Evolutionary conservation across 1,140 invertebrate genomes (phyloP).

Genomic region (Diorhabda sublineata): DNA sequence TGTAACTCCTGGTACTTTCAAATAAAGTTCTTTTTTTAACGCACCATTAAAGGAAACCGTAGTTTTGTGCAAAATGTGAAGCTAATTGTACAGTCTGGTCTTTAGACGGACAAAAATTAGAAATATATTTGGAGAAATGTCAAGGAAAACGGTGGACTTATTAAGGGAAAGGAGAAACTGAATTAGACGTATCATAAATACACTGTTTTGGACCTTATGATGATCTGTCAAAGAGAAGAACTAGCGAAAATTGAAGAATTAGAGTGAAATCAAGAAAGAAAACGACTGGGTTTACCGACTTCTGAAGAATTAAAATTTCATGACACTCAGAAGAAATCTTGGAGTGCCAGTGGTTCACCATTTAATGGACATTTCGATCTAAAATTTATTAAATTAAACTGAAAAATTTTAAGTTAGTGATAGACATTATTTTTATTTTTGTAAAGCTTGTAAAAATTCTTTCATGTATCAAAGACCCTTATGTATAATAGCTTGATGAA

Average conservation of each 20-base stretch:
- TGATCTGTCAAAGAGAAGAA: constrained; percentile 70
- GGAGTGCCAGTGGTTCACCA: constrained; percentile 80
- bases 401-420: background rate
- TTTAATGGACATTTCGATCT: constrained; percentile 81
- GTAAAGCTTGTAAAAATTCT: too few species aligned
- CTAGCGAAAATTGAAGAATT: constrained; percentile 80
- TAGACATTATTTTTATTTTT: background rate
- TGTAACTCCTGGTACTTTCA: too few species aligned
- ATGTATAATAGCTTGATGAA: too few species aligned
- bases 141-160: constrained; percentile 82
- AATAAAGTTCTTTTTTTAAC: too few species aligned
- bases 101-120: constrained; percentile 63
- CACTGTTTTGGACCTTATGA: constrained; percentile 74
- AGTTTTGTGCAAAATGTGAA: constrained; percentile 64
- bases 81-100: constrained; percentile 78
- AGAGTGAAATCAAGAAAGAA: constrained; percentile 73
- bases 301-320: constrained; percentile 66
- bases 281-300: constrained; percentile 64
- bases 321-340: constrained; percentile 68
- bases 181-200: constrained; percentile 73
- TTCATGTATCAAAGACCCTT: too few species aligned
- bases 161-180: constrained; percentile 63
- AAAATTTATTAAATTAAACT: constrained; percentile 50
- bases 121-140: constrained; percentile 68
- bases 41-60: too few species aligned